Base-by-base conservation (phyloP, 2,888 invertebrate genomes). In the Mimumesa dahlbomi region DNA sequence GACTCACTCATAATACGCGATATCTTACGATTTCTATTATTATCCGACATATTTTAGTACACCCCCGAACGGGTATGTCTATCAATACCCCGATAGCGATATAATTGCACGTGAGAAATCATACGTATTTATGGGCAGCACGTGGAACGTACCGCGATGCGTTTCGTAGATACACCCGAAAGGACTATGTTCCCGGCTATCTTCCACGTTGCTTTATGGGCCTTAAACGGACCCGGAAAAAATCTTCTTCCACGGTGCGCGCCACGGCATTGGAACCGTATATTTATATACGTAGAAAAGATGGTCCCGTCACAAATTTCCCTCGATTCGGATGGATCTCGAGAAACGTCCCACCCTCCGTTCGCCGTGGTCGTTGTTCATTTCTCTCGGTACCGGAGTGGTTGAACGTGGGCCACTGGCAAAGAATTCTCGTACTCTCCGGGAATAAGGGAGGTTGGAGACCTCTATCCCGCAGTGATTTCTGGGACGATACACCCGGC, bases 401-500 rank as follows among this genome's bases (percentile, higher is more conserved):
- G 13, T 11, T 21, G 18, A 14, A 13, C 43, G 3, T 4, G 42
- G 54, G 63, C 52, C 59, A 45, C 31, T 34, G 34, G 34, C n/a
- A 22, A 40, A n/a, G 63, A 61, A 66, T 73, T 57, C 52, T 56
- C 50, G 45, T 58, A 40, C 52, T 49, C 54, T 52, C 22, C 56
- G 45, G 54, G 40, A 74, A 74, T n/a, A 70, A 58, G 70, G 54
- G 58, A 73, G 70, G 54, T 34, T 36, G 50, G 21, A 14, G 50
- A 56, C 45, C 53, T 45, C 54, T 40, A 34, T 69, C 54, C 40
- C 29, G 40, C 50, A 52, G 75, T 65, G 77, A 78, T 77, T 78
- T 78, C 75, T 75, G 61, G 63, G 65, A 75, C 73, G 78, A 78
- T 78, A 78, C 59, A 75, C 59, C 62, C 63, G 63, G 34, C 69